A percentile compares a stretch with the other conserved stretches of the same genome.
These are phyloP conservation scores for Malacoraja senta DNA, from an alignment of 2,797 vertebrate species.

Conservation along the genomic window DNA sequence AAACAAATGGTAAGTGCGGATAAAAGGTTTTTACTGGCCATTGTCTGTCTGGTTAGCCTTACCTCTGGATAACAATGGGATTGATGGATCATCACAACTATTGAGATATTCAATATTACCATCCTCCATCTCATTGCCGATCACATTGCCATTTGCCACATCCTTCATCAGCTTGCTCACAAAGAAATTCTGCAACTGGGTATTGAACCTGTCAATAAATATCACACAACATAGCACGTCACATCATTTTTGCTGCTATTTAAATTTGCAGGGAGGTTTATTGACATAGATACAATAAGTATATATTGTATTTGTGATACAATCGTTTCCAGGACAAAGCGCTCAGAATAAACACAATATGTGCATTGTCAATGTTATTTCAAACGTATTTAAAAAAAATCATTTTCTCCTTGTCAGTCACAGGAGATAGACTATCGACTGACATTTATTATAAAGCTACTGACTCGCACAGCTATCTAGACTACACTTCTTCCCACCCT, in stretches of 20 bases:
- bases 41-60: constrained; percentile 93
- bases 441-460: too few species aligned
- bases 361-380: background rate
- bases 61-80: constrained; percentile 78
- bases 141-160: constrained; percentile 79
- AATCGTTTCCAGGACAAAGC: background rate
- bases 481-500: too few species aligned
- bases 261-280: background rate
- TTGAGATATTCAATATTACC: constrained; percentile 81
- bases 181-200: constrained; percentile 81
- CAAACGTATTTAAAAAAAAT: background rate
- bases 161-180: constrained; percentile 68
- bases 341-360: background rate
- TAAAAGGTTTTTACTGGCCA: background rate
- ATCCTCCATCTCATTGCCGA: constrained; percentile 83
- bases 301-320: background rate
- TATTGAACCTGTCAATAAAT: constrained; percentile 71
- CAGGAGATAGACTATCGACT: too few species aligned
- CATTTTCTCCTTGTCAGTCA: background rate
- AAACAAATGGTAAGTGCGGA: background rate
- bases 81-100: constrained; percentile 76
- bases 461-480: too few species aligned
- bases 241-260: background rate
- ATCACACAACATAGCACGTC: constrained; percentile 27
- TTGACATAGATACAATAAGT: background rate